phyloP scores from a whole-genome alignment of 2,113 vertebrate genomes.

The Phodopus roborovskii region DNA sequence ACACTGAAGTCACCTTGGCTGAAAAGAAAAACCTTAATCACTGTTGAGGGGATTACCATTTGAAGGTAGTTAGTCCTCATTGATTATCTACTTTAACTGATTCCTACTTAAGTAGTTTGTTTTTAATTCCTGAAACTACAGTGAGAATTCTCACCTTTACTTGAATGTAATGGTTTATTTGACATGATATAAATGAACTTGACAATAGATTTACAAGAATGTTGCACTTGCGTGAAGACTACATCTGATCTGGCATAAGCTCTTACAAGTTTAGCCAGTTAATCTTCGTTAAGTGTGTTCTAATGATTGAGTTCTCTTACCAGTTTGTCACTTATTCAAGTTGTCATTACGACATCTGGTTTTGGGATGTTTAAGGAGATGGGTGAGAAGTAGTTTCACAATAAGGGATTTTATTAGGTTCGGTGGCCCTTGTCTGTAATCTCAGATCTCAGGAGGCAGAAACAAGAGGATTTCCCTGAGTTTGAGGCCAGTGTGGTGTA shows the following conservation, averaged over 20 bases:
- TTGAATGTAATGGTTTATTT: background rate
- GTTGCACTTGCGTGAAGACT: background rate
- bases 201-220: background rate
- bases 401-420: background rate
- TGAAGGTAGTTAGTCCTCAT: conserved; percentile 12
- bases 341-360: background rate
- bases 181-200: conserved; percentile 35
- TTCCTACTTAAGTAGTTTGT: conserved; percentile 24
- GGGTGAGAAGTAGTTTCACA: conserved; percentile 38
- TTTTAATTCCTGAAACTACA: conserved; percentile 31
- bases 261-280: conserved; percentile 2
- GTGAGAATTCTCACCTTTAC: background rate
- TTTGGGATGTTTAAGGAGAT: conserved; percentile 30
- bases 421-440: background rate
- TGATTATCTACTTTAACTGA: conserved; percentile 29
- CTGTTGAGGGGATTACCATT: background rate
- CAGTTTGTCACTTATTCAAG: conserved; percentile 51
- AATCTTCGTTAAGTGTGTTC: background rate
- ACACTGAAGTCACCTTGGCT: background rate
- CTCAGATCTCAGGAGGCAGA: background rate
- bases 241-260: background rate
- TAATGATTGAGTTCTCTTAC: conserved; percentile 15
- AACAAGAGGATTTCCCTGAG: background rate
- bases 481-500: background rate
- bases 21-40: conserved; percentile 2